Base-by-base conservation (phyloP, 2,888 invertebrate genomes). In the Aricia artaxerxes region DNA sequence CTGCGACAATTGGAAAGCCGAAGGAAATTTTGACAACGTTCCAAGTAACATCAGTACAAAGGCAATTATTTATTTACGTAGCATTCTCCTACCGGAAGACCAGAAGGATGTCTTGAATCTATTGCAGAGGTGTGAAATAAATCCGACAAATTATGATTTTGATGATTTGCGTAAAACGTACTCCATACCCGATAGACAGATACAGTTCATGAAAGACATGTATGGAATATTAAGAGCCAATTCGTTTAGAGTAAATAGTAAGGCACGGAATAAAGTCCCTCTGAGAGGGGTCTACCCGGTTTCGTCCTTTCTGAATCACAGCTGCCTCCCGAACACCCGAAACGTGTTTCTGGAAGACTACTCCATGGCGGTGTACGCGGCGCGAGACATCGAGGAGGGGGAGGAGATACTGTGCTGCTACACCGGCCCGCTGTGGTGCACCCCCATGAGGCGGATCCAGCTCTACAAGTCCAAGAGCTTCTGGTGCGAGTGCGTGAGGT, bases 391-490 rank as follows among this genome's bases (percentile, higher is more conserved):
- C 78, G 87, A 90, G 57, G 87, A 89, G 77, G 96, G 95, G 35
- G 92, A 95, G 73, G 96, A 97, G 87, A 94, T 97, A 38, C 94
- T 96, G 13, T 95, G 95, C 84, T 95, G 96, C 73, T 97, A 97
- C 84, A 95, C 96, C 0, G 95, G 96, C 81, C 85, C 96, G n/a
- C 87, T 96, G 73, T 96, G 97, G 96, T 95, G 96, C 78, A 97
- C 96, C 1, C 90, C 94, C 2, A 93, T 95, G 5, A 92, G 97
- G 83, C 91, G 96, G 11, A 94, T 92, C 78, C 96, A 96, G 83
- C 90, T 97, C 35, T 90, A 89, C 80, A 92, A 91, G 83, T 96
- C 96, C 0, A 97, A 97, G 89, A 92, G 95, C 81, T 97, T 97
- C 85, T 90, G 94, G 87, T 97, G 97, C 85, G 89, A 87, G 78